Conservation (phyloP, 2,113 vertebrate species). For the Centropus bengalensis region DNA sequence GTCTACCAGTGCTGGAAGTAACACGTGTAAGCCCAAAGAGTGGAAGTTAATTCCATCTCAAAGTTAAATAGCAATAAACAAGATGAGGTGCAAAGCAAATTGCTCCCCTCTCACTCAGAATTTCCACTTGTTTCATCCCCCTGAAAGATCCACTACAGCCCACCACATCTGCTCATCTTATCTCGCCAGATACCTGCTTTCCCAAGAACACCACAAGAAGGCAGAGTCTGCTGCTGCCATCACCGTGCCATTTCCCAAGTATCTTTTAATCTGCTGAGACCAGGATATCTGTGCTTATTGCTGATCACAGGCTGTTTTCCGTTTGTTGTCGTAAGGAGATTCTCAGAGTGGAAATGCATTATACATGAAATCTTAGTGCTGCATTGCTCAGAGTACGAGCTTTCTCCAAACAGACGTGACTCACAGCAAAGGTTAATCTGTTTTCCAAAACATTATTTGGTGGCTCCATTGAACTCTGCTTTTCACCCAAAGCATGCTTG, state of each 20-base stretch:
- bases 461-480: neutral
- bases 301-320: neutral
- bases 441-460: constrained; percentile 29
- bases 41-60: neutral
- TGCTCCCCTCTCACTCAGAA: neutral
- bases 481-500: neutral
- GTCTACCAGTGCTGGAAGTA: neutral
- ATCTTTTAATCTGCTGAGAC: neutral
- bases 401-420: neutral
- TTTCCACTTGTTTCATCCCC: neutral
- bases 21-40: neutral
- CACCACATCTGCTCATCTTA: too few relatives aligned
- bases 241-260: neutral
- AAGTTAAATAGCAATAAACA: neutral
- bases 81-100: neutral
- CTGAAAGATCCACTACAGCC: neutral
- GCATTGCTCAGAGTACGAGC: neutral
- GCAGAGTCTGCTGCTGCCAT: neutral
- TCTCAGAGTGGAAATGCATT: neutral
- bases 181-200: neutral
- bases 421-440: constrained; percentile 12
- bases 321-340: neutral
- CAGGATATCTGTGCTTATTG: neutral
- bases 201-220: neutral
- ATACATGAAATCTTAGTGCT: neutral